Evolutionary conservation across 2,888 invertebrate species (phyloP).

Genomic region (Cephus runcator): DNA sequence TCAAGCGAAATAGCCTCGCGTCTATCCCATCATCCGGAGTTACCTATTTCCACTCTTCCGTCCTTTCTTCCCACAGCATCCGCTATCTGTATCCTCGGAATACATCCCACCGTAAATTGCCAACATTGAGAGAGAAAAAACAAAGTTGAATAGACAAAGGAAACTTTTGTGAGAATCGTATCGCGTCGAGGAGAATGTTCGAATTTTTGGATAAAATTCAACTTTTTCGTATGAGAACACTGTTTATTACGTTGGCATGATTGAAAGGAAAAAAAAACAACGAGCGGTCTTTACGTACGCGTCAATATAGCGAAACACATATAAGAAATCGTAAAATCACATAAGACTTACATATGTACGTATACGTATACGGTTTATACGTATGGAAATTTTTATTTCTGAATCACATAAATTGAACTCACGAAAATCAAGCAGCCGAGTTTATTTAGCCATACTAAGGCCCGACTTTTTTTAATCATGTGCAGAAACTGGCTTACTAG

Average conservation of each 20-base stretch:
- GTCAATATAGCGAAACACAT: neutral
- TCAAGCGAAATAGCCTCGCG: neutral
- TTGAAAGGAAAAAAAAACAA: neutral
- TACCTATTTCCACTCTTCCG: neutral
- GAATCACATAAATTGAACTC: no score
- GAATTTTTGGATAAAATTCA: neutral
- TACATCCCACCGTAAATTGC: neutral
- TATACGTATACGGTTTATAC: no score
- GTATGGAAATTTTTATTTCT: no score
- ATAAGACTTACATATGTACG: no score
- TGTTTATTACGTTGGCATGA: neutral
- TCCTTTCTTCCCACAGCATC: neutral
- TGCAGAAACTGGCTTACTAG: neutral
- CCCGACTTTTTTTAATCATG: no score
- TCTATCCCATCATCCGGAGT: neutral
- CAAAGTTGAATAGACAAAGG: neutral
- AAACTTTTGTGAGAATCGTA: neutral
- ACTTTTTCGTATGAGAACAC: neutral
- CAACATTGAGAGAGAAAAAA: neutral
- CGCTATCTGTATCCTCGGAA: neutral
- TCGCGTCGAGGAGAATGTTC: neutral
- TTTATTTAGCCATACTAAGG: no score
- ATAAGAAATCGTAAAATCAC: neutral
- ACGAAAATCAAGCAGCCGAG: no score
- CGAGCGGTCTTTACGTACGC: neutral